phyloP scores from a whole-genome alignment of 2,888 invertebrate genomes.

The Microchrysa polita region DNA sequence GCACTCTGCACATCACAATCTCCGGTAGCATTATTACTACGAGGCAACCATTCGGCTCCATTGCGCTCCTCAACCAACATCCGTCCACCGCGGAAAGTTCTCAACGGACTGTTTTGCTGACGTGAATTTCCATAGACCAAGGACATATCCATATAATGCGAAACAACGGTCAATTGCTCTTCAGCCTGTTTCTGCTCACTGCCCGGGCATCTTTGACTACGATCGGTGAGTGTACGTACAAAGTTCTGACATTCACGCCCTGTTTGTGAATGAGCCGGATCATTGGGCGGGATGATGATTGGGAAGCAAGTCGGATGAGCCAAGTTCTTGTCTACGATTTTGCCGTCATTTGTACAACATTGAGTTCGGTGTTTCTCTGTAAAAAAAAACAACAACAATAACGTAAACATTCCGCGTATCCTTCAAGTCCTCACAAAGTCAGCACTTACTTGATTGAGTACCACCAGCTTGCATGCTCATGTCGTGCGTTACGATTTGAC shows the following conservation, averaged over 20 bases:
- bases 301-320: conserved; percentile 66
- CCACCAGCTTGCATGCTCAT: conserved; percentile 66
- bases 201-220: conserved; percentile 69
- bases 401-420: neutral
- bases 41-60: conserved; percentile 78
- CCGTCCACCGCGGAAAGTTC: conserved; percentile 75
- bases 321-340: conserved; percentile 63
- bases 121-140: conserved; percentile 81
- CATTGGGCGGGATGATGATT: conserved; percentile 67
- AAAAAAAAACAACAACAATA: conserved; percentile 27
- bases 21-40: conserved; percentile 73
- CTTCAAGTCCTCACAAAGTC: neutral
- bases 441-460: conserved; percentile 77
- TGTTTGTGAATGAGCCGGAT: conserved; percentile 66
- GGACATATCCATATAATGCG: conserved; percentile 73
- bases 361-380: conserved; percentile 69
- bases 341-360: conserved; percentile 72
- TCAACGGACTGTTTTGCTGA: conserved; percentile 71
- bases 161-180: conserved; percentile 69
- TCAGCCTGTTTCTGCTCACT: conserved; percentile 66
- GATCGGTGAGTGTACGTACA: conserved; percentile 72
- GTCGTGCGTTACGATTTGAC: conserved; percentile 71
- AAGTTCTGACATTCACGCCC: conserved; percentile 72
- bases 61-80: conserved; percentile 71
- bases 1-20: conserved; percentile 73